Percentiles rank a stretch among this genome's conserved stretches.
Evolutionary conservation across 2,113 vertebrate species (phyloP).

Genomic region (Chaetorhynchus papuensis): DNA sequence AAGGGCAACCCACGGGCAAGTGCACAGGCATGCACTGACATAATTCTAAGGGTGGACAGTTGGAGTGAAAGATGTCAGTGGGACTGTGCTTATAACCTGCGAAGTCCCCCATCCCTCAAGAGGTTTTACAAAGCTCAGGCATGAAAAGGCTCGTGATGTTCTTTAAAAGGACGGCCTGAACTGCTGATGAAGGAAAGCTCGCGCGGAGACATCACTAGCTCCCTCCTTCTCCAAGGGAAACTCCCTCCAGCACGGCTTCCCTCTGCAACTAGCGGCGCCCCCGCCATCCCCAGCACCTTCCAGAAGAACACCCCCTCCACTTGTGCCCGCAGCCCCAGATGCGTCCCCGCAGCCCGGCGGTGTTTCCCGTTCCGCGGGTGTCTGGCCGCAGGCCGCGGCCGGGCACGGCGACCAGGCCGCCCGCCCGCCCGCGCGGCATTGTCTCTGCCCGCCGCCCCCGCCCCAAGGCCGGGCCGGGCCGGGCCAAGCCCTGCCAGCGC

Average conservation of each 20-base stretch:
- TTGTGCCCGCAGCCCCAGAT: not conserved
- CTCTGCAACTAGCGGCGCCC: not conserved
- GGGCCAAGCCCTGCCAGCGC: no score
- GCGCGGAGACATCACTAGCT: not conserved
- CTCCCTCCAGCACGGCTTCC: not conserved
- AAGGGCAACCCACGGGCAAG: not conserved
- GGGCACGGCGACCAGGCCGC: not conserved
- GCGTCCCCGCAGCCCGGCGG: not conserved
- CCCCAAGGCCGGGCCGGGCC: not conserved
- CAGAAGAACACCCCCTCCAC: not conserved
- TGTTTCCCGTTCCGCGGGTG: not conserved
- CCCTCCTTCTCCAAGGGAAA: not conserved
- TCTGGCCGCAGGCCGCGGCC: not conserved
- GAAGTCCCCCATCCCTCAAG: not conserved
- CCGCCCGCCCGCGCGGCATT: conserved; percentile 38
- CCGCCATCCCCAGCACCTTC: not conserved
- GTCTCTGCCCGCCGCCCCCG: conserved; percentile 17
- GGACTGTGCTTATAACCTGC: not conserved
- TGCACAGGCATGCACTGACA: not conserved
- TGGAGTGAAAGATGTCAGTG: not conserved
- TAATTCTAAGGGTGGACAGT: not conserved
- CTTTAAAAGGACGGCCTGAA: not conserved
- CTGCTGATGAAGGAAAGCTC: not conserved
- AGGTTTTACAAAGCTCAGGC: not conserved
- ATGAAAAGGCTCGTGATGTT: not conserved